Evolutionary conservation across 2,797 vertebrate genomes (phyloP).

Genomic region (Borostomias antarcticus): DNA sequence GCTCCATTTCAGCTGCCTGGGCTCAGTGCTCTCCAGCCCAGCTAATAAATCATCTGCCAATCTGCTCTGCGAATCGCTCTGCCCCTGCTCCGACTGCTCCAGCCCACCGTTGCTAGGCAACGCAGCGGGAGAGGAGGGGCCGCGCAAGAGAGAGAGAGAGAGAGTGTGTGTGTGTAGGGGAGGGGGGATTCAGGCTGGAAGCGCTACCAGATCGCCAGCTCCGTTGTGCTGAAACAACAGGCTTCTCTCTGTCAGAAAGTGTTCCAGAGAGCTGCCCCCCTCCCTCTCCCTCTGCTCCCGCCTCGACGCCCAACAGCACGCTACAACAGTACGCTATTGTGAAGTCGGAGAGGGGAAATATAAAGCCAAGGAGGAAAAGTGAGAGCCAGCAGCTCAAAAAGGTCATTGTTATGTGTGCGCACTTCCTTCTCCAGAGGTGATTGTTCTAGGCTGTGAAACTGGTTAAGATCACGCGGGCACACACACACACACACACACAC

Average conservation of each 20-base stretch:
- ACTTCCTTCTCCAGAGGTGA: conserved; percentile 80
- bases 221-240: conserved; percentile 84
- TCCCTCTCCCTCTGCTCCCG: conserved; percentile 33
- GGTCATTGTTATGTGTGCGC: conserved; percentile 74
- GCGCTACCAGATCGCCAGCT: conserved; percentile 85
- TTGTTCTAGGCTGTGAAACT: conserved; percentile 79
- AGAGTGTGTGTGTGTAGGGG: neutral
- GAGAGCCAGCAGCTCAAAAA: conserved; percentile 71
- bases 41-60: conserved; percentile 93
- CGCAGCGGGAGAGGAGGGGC: conserved; percentile 71
- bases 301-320: conserved; percentile 69
- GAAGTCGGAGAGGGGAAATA: conserved; percentile 60
- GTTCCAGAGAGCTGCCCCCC: conserved; percentile 78
- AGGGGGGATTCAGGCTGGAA: conserved; percentile 55
- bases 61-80: conserved; percentile 86
- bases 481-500: too few species aligned
- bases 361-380: conserved; percentile 58
- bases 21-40: conserved; percentile 81
- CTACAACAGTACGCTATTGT: conserved; percentile 79
- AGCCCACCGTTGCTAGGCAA: conserved; percentile 90
- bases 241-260: conserved; percentile 79
- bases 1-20: conserved; percentile 86
- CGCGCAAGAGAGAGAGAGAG: conserved; percentile 61
- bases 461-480: conserved; percentile 73
- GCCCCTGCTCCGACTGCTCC: conserved; percentile 84